These are phyloP conservation scores for Alcis repandata DNA, from an alignment of 2,888 invertebrate genomes.

Conservation along the genomic window DNA sequence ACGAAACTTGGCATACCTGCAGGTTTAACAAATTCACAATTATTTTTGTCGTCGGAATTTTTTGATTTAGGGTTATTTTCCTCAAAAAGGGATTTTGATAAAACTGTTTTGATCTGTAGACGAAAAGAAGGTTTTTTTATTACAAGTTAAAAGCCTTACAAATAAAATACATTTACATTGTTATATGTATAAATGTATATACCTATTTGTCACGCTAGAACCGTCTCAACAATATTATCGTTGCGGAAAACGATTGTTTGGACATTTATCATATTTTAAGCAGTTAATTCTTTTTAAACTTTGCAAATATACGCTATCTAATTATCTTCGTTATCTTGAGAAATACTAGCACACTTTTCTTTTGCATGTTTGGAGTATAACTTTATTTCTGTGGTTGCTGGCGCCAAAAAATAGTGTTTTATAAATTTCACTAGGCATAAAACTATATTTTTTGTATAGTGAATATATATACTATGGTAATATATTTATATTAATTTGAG, in stretches of 20 bases:
- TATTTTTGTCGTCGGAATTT: too few relatives aligned
- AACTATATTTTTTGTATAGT: not conserved
- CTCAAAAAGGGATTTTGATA: too few relatives aligned
- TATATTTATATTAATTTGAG: not conserved
- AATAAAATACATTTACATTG: too few relatives aligned
- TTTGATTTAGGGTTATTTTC: too few relatives aligned
- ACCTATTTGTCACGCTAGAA: not conserved
- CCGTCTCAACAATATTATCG: not conserved
- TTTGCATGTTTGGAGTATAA: not conserved
- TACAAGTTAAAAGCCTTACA: too few relatives aligned
- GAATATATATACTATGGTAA: not conserved
- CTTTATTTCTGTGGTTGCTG: conserved; percentile 1
- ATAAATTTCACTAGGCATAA: not conserved
- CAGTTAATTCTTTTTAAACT: not conserved
- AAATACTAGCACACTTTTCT: conserved; percentile 2
- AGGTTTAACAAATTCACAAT: too few relatives aligned
- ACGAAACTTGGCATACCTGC: too few relatives aligned
- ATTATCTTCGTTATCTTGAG: conserved; percentile 3
- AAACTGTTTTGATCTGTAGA: too few relatives aligned
- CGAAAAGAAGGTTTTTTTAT: too few relatives aligned
- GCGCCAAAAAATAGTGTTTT: not conserved
- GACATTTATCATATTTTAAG: not conserved
- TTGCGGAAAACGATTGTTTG: not conserved
- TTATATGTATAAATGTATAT: too few relatives aligned
- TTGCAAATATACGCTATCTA: conserved; percentile 21